Evolutionary conservation across 2,113 vertebrate species (phyloP), one percentile per base, ranked within the genome.

Genomic region (Cavia porcellus): DNA sequence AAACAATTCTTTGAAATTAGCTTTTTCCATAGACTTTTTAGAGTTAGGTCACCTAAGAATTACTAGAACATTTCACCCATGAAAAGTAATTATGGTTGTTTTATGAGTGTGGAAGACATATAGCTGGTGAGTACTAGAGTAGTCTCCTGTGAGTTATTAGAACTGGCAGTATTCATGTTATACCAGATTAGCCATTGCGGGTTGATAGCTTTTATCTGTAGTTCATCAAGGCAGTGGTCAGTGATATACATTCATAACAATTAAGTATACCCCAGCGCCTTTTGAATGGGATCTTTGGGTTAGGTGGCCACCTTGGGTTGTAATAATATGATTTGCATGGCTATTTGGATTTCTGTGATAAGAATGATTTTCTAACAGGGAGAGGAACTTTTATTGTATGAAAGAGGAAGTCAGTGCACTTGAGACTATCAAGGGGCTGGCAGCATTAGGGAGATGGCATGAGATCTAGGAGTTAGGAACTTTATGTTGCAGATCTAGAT

Each of bases 21-120:
- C 85, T 83, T 97, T 96, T 94, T 74, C 57, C 7, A 0, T 68
- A 89, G 82, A 47, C 75, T 77, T 94, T 91, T n/a, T 96, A 96
- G 94, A 97, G 97, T 98, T 98, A 98, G 55, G 14, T 98, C 96
- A 97, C 98, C 98, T 98, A 98, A 97, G 98, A 98, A 98, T 98
- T 97, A 98, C 92, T 95, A 66, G 92, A 98, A 96, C 97, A 97
- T 98, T 97, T 98, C 97, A 98, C 90, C 97, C 98, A 95, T 98
- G 98, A 98, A 98, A 98, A 97, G 98, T 98, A 98, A 98, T 98
- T 98, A 98, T 96, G 97, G 98, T 98, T 98, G 95, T 98, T 98
- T 98, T 98, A 98, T 98, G 98, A 98, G 96, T 97, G 96, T 98
- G 97, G 97, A 98, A 98, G 98, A 98, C 97, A 96, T 96, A 97